Base-by-base conservation (phyloP, 2,113 vertebrate genomes). In the Meleagris gallopavo region DNA sequence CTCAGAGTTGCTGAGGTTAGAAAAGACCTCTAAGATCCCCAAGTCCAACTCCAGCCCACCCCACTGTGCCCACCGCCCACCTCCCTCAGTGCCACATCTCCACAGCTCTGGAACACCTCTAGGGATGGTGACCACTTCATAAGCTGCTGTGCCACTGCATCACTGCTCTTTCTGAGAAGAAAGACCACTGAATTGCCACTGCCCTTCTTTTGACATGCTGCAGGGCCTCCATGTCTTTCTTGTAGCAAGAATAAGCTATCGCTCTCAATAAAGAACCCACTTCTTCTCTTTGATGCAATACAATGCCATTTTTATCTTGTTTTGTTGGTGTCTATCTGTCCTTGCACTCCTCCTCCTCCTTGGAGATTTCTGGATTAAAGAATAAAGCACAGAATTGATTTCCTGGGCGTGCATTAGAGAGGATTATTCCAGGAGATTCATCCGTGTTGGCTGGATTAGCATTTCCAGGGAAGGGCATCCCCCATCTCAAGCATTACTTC, bases 291-390 rank as follows among this genome's bases (percentile, higher is more conserved):
- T 48, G 81, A 57, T 61, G 80, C 40, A 71, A 29, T 5, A 8
- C 60, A 30, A 12, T 46, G 38, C 14, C 61, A 25, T 83, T 90
- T 89, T 88, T 69, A 75, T 78, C 74, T 88, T 61, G 18, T 94
- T 88, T 54, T 66, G 65, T 14, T 21, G 16, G 48, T 81, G 43
- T 25, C 32, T 65, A 60, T 73, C 87, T 76, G 83, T 70, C 54
- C 91, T 58, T 24, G 82, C 91, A 67, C 88, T 84, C 87, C 91
- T 90, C 78, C 69, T 90, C 75, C 72, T 90, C 80, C 92, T 94
- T 91, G 91, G 93, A 95, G 95, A 95, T 95, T 95, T 95, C 94
- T 95, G 95, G 95, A 95, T 97, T 96, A 97, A 95, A 94, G 82
- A 91, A 89, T 90, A 96, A 94, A 96, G 69, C 93, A 67, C 70